Percentiles rank a stretch among this genome's conserved stretches.
phyloP scores from a whole-genome alignment of 1,140 invertebrate species.

The Hetaerina americana region DNA sequence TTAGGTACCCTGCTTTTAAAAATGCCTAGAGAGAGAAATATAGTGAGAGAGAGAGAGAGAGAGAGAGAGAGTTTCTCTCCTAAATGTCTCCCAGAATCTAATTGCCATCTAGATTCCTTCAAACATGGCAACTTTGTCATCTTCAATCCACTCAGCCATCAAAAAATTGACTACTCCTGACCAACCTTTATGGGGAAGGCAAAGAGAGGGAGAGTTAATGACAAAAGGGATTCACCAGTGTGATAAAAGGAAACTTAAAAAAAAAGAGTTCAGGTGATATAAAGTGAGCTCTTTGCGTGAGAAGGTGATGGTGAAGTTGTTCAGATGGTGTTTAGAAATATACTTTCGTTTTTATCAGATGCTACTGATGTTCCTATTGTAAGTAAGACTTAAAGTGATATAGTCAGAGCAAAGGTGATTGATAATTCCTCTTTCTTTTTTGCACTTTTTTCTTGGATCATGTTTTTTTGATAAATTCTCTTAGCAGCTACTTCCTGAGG shows the following conservation, averaged over 20 bases:
- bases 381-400: neutral
- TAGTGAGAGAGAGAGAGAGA: no score
- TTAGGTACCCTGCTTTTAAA: neutral
- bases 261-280: neutral
- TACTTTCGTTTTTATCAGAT: neutral
- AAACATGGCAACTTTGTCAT: no score
- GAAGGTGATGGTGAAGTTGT: neutral
- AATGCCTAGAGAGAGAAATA: neutral
- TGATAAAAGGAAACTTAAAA: neutral
- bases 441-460: neutral
- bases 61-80: no score
- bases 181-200: neutral
- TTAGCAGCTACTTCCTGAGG: slow-evolving; percentile 17
- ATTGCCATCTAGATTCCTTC: no score
- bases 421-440: slow-evolving; percentile 6
- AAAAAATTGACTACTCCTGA: neutral
- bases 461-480: slow-evolving; percentile 11
- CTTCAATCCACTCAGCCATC: neutral
- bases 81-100: no score
- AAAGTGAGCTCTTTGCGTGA: neutral
- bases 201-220: neutral
- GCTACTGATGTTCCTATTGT: neutral
- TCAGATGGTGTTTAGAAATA: neutral
- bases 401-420: neutral
- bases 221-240: neutral